Evolutionary conservation across 2,888 invertebrate genomes (phyloP).

Genomic region (Tiliacea citrago): DNA sequence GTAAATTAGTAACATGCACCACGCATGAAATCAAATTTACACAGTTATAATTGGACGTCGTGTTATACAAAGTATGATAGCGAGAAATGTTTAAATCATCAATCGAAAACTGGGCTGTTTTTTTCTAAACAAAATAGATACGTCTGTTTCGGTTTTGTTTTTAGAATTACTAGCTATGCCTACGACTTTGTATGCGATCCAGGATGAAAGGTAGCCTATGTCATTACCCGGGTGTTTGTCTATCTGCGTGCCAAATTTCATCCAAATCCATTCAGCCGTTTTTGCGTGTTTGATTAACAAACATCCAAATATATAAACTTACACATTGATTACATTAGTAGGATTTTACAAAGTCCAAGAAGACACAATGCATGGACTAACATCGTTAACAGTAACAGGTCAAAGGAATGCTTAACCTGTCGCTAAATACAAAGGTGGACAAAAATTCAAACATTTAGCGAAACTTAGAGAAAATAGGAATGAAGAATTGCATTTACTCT

Average conservation of each 20-base stretch:
- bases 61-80: neutral
- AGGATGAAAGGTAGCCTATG: too few species aligned
- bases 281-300: too few species aligned
- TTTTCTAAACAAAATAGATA: neutral
- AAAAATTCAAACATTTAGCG: neutral
- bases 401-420: neutral
- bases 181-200: too few species aligned
- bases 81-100: neutral
- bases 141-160: neutral
- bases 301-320: too few species aligned
- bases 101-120: neutral
- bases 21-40: neutral
- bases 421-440: neutral
- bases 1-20: too few species aligned
- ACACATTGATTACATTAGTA: too few species aligned
- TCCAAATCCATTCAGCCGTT: too few species aligned
- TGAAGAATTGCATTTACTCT: slow-evolving; percentile 40
- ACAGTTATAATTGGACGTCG: too few species aligned
- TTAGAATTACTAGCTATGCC: neutral
- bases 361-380: neutral
- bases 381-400: neutral
- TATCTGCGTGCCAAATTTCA: too few species aligned
- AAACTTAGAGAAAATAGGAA: slow-evolving; percentile 18
- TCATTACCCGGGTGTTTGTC: too few species aligned
- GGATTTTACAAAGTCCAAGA: neutral